Evolutionary conservation across 2,113 vertebrate species (phyloP).

Genomic region (Colaptes auratus): DNA sequence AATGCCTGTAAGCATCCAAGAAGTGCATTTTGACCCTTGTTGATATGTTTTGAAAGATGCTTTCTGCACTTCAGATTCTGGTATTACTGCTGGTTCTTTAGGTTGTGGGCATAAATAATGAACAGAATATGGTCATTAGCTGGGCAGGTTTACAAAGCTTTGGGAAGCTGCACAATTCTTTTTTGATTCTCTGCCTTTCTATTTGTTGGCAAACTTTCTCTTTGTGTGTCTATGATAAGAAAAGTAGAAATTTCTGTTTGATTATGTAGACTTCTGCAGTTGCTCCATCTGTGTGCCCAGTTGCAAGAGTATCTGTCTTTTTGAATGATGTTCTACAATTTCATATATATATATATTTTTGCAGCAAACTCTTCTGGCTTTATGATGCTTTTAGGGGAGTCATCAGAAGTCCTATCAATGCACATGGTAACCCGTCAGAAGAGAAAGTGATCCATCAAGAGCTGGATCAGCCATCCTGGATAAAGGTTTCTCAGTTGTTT

Average conservation of each 20-base stretch:
- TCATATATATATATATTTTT: neutral
- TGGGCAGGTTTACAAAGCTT: rapidly evolving
- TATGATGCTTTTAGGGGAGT: neutral
- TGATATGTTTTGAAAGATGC: neutral
- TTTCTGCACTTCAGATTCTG: neutral
- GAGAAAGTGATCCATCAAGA: neutral
- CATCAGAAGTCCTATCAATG: neutral
- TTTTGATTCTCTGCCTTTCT: neutral
- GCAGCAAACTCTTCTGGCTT: neutral
- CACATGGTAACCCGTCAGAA: neutral
- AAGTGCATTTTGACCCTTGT: neutral
- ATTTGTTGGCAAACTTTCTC: neutral
- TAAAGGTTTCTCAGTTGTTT: neutral
- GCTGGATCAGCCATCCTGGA: neutral
- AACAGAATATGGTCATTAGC: neutral
- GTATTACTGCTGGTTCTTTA: neutral
- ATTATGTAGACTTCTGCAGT: neutral
- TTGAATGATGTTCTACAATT: neutral
- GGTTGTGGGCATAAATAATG: neutral
- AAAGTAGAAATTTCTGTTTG: neutral
- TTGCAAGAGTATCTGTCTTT: neutral
- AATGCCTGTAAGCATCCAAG: neutral
- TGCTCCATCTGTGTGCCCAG: neutral
- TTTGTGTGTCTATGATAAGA: neutral
- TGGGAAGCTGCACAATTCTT: rapidly evolving